Base-by-base conservation (phyloP, 2,113 vertebrate species). In the Ceuthmochares aereus region DNA sequence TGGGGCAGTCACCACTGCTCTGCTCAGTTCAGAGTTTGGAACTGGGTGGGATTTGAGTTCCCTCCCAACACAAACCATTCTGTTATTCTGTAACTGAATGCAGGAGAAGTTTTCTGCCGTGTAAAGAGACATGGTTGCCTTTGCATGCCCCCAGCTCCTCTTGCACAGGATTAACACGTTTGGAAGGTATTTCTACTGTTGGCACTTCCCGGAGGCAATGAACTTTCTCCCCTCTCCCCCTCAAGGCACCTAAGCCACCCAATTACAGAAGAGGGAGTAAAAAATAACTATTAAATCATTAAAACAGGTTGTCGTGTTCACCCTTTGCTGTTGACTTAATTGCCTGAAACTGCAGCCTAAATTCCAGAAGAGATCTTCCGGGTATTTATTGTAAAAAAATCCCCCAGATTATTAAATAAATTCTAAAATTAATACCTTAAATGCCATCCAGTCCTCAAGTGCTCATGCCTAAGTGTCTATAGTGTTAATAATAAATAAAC, bases 141-240 rank as follows among this genome's bases (percentile, higher is more conserved):
- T 19, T 30, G 40, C n/a, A 47, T 17, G 16, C 45, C 14, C n/a
- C 4, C 2, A 4, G 4, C 54, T 60, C 47, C 32, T 12, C 15
- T 21, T 4, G 19, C 19, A 5, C 7, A 1, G 2, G 21, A 14
- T 26, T 16, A 42, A 30, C 18, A 8, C 2, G 7, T 12, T 30
- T 15, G 22, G 22, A 26, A 62, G 40, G n/a, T 16, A 29, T 30
- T 23, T 14, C 10, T 15, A 10, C 26, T 12, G 4, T 47, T 47
- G 47, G 47, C 47, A 64, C 20, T 20, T 59, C 21, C 14, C 8
- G 17, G 8, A 27, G 45, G 25, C 14, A 18, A 14, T 17, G 14
- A 52, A 40, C 22, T n/a, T n/a, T 70, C 58, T 9, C 20, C 10
- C 47, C 47, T 21, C 7, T 18, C 47, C 20, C 47, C 17, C 47